A percentile compares a stretch with the other conserved stretches of the same genome.
phyloP scores from a whole-genome alignment of 2,113 vertebrate species.

The Carassius carassius region DNA sequence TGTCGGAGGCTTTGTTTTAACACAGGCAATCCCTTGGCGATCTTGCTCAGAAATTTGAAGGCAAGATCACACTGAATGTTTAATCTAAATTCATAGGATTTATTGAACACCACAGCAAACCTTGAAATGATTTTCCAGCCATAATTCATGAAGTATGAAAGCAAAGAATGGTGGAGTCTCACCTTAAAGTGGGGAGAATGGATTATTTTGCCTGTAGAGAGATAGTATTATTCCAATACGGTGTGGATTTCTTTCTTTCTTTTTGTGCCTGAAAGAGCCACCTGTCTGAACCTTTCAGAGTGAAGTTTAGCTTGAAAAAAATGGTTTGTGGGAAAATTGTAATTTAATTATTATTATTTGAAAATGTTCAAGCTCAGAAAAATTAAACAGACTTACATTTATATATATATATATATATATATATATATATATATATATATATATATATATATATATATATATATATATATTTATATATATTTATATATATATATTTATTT shows the following conservation, averaged over 20 bases:
- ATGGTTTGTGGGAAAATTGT: neutral
- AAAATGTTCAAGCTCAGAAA: neutral
- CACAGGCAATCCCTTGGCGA: neutral
- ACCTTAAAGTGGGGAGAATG: constrained; percentile 29
- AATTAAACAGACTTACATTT: neutral
- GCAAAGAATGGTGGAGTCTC: constrained; percentile 36
- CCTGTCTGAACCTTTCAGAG: neutral
- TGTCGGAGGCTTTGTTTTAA: constrained; percentile 35
- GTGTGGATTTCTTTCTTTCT: neutral
- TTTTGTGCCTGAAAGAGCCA: constrained; percentile 28
- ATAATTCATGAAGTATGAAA: constrained; percentile 53
- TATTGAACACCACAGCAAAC: constrained; percentile 49
- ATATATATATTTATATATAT: no score
- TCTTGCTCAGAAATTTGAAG: constrained; percentile 30
- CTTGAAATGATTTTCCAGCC: constrained; percentile 50
- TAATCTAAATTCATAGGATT: constrained; percentile 56
- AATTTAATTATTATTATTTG: neutral
- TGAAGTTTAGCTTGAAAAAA: neutral
- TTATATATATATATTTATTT: no score
- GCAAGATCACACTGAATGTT: constrained; percentile 50
- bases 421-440: no score
- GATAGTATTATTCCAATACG: constrained; percentile 26
- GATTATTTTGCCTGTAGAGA: constrained; percentile 42
- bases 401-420: no score
- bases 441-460: no score